Conservation (phyloP, 1,140 invertebrate species). For the Marisa cornuarietis region DNA sequence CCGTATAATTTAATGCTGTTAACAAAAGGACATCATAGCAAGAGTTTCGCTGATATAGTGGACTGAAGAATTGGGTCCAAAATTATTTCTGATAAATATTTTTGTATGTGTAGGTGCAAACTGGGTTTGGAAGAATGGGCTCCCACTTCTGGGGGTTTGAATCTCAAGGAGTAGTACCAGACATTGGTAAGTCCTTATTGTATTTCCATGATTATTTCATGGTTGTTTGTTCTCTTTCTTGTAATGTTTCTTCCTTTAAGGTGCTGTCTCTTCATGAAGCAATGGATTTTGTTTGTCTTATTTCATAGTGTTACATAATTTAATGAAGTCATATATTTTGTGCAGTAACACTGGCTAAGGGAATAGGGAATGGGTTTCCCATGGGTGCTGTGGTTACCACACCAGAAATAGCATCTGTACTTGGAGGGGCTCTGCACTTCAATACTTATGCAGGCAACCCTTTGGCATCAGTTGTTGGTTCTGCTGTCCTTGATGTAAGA, state of each 20-base stretch:
- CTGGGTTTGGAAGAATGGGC: conserved; percentile 94
- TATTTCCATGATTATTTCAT: not conserved
- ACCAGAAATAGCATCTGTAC: conserved; percentile 79
- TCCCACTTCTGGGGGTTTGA: conserved; percentile 96
- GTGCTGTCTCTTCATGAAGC: not conserved
- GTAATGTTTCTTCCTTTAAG: not conserved
- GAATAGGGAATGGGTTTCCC: conserved; percentile 88
- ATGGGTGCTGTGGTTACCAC: conserved; percentile 93
- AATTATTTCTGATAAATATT: not conserved
- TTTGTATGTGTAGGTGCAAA: conserved; percentile 78
- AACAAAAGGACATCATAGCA: too few relatives aligned
- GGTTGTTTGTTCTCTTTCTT: not conserved
- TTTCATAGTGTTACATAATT: not conserved
- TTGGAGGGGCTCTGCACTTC: conserved; percentile 85
- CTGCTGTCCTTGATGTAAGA: conserved; percentile 87
- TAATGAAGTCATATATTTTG: conserved; percentile 10
- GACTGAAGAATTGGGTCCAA: too few relatives aligned
- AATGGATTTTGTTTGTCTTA: not conserved
- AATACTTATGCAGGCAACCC: conserved; percentile 98
- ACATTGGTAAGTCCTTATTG: conserved; percentile 74
- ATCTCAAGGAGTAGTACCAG: conserved; percentile 84
- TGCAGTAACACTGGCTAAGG: conserved; percentile 72
- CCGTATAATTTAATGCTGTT: too few relatives aligned
- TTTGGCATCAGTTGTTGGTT: conserved; percentile 85
- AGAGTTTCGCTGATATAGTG: too few relatives aligned